Base-by-base conservation (phyloP, 2,797 vertebrate genomes). In the Coranthus polyacanthus region DNA sequence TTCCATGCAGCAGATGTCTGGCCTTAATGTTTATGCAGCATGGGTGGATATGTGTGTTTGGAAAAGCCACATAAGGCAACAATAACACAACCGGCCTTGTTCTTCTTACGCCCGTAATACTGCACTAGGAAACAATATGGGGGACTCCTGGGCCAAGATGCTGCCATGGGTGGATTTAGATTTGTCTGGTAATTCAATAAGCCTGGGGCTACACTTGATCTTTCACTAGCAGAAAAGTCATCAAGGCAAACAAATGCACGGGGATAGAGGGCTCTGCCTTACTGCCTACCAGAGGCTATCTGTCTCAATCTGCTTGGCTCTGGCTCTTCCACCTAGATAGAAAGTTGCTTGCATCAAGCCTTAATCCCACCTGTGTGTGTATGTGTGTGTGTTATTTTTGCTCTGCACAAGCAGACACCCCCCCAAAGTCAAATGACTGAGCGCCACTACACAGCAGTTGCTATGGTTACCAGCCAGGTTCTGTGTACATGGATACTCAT, bases 401-500 rank as follows among this genome's bases (percentile, higher is more conserved):
- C 52, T 68, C 59, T 72, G 24, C 80, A 68, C 74, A 79, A 69
- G 73, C 72, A 82, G 85, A 84, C 86, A 63, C 83, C 82, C 83
- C 86, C 78, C 72, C 79, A 78, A 86, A 88, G 82, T 90, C 82
- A 88, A 74, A 91, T 78, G 79, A 92, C 81, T 82, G 87, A 82
- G 83, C 62, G 47, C 77, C 88, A 88, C 88, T 91, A 91, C 90
- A 88, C 81, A 62, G 76, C 84, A 89, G 93, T 94, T 94, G 86
- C 93, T 72, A 92, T 94, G 86, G 93, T 90, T 87, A 93, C 92
- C 68, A 41, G 78, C 77, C 78, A 65, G 87, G 86, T 90, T 90
- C 75, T 43, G 86, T 80, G 76, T 89, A 89, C 80, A 84, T 20
- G 45, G 82, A 91, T 90, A 75, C 84, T 90, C 81, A 72, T 79